Base-by-base conservation (phyloP, 1,140 invertebrate genomes). In the Nymphalis io region DNA sequence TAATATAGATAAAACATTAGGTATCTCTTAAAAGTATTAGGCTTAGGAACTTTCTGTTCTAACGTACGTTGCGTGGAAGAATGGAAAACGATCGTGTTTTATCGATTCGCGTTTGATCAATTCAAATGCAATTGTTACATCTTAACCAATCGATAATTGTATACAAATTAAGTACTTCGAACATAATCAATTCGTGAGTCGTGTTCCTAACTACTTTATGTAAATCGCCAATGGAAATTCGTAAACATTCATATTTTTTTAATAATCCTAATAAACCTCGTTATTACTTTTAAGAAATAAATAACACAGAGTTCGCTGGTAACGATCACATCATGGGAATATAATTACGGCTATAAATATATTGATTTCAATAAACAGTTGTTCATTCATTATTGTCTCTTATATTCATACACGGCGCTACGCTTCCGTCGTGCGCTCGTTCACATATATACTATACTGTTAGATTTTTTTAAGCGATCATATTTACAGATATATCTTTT, bases 11-110 rank as follows among this genome's bases (percentile, higher is more conserved):
- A 87, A 84, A 87, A 82, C 74, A 74, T 75, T 85, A 85, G 74
- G 74, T 87, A 83, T 84, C 70, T 87, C 81, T 86, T 87, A 85
- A 79, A 75, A 80, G 74, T 87, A 86, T 82, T 80, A 80, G 74
- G 78, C 80, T 82, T 91, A 91, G 89, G 87, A 91, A 91, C 87
- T 91, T 85, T 87, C 68, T 84, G 86, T 83, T 89, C 84, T 83
- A 86, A 78, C 68, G 84, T 88, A 85, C 79, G 27, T 33, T 85
- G 83, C 51, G 2, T 58, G 55, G 27, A 58, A 23, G 6, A 46
- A 61, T 44, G 60, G 20, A 61, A 61, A 61, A 61, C 27, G 21
- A 16, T 16, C 16, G 16, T 51, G n/a, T 51, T 51, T 20, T 33
- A 33, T 16, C 20, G 16, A 51, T n/a, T 42, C 12, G 20, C 18